Evolutionary conservation across 2,888 invertebrate genomes (phyloP), one percentile per base, ranked within the genome.

Genomic region (Sinelater perroti): DNA sequence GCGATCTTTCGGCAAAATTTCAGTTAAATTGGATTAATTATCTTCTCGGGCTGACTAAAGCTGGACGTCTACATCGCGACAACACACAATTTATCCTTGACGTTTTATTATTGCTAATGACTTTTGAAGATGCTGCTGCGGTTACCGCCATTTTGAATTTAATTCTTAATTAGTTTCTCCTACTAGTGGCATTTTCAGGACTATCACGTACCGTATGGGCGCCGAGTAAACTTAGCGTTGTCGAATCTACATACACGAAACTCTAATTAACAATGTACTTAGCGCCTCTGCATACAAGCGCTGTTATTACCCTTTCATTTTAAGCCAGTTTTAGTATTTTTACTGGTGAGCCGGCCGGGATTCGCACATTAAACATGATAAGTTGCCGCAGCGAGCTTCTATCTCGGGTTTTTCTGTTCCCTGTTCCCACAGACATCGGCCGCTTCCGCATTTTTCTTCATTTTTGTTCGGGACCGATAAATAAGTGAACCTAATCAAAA

Each of bases 401-500:
- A 42, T 52, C 52, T 21, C 20, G 24, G 52, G 20, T 44, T 44
- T 44, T 44, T 52, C 17, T 33, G 33, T 52, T 31, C 44, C 44
- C 44, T 52, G 24, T 4, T 16, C 13, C 7, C 21, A 14, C 18
- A 13, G 40, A n/a, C 33, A 7, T 14, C 18, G 24, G 28, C 14
- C 38, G 38, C 28, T 33, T 30, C 46, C 26, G 28, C 42, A 11
- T 49, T 49, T 44, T 53, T 58, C 20, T 47, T 49, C 44, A 35
- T 49, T 54, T 56, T 40, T 26, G 50, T 44, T 47, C 38, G 20
- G 20, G 46, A 50, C 47, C 46, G 52, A 52, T 52, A 57, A 52
- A 52, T 57, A 51, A 57, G 40, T 57, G 31, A 57, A 52, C 50
- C 50, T 45, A 56, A 56, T 56, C 56, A 56, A 56, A 56, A 50